A percentile compares a stretch with the other conserved stretches of the same genome.
Conservation (phyloP, 2,797 vertebrate genomes). For the Lagocephalus sceleratus region DNA sequence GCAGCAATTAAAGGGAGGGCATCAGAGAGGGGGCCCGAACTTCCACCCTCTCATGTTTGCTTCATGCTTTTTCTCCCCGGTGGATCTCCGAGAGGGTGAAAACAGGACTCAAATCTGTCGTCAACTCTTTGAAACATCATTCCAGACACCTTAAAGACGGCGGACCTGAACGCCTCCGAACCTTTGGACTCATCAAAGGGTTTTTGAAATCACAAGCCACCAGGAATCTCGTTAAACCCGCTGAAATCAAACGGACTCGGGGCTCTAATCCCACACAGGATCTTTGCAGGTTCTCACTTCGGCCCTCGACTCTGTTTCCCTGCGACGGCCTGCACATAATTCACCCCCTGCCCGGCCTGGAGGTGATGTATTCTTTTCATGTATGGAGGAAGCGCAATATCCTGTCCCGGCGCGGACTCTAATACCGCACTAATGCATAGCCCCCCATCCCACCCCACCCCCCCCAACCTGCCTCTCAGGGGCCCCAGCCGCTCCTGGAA, state of each 20-base stretch:
- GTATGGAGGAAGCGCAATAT: conserved; percentile 75
- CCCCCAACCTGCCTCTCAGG: conserved; percentile 39
- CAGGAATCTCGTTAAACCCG: conserved; percentile 9
- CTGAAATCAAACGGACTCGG: conserved; percentile 8
- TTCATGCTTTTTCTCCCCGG: no score
- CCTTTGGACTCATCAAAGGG: conserved; percentile 6
- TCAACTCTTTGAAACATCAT: no score
- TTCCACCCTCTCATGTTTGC: no score
- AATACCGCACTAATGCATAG: conserved; percentile 54
- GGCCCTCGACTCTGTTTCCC: conserved; percentile 14
- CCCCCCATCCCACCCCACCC: conserved; percentile 31
- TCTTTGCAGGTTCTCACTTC: conserved; percentile 16
- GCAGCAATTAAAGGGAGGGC: no score
- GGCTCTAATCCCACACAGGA: conserved; percentile 18
- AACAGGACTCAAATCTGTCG: no score
- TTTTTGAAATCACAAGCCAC: conserved; percentile 8
- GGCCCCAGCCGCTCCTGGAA: conserved; percentile 53
- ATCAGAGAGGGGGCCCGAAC: no score
- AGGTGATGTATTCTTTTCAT: conserved; percentile 73
- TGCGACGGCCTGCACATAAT: conserved; percentile 42
- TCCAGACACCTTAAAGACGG: no score
- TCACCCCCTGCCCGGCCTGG: conserved; percentile 53
- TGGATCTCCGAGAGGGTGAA: no score
- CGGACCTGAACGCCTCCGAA: neutral
- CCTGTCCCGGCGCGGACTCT: conserved; percentile 67